phyloP scores from a whole-genome alignment of 2,113 vertebrate species.

The Zosterops pallidus region DNA sequence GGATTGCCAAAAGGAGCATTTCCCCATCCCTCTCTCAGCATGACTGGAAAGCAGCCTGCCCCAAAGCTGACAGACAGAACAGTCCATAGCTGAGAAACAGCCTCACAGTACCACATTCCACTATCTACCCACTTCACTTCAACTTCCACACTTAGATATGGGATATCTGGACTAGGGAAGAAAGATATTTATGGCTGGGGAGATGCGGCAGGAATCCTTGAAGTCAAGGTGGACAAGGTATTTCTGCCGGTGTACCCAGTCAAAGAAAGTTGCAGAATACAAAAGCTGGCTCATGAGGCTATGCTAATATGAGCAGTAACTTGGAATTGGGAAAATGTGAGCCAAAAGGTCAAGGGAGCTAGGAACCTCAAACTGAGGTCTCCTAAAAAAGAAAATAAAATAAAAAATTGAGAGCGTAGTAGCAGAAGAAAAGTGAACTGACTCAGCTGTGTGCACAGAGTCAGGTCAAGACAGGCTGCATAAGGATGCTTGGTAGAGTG shows the following conservation, averaged over 20 bases:
- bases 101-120: fast-evolving
- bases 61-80: background rate
- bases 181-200: background rate
- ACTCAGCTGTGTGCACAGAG: background rate
- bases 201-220: background rate
- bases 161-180: background rate
- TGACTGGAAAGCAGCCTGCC: background rate
- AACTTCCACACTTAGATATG: background rate
- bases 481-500: background rate
- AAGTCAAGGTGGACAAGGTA: background rate
- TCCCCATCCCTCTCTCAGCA: background rate
- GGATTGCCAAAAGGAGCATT: background rate
- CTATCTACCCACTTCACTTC: background rate
- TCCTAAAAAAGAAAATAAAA: background rate
- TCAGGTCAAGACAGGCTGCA: background rate
- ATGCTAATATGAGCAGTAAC: background rate
- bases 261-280: background rate
- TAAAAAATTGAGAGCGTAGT: background rate
- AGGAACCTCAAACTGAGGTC: background rate
- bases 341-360: background rate
- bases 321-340: background rate
- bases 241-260: background rate
- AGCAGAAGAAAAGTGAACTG: background rate
- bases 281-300: background rate
- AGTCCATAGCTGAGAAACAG: background rate